Conservation (phyloP, 92 coral and sea anemone species). For the Bergia puertoricense region DNA sequence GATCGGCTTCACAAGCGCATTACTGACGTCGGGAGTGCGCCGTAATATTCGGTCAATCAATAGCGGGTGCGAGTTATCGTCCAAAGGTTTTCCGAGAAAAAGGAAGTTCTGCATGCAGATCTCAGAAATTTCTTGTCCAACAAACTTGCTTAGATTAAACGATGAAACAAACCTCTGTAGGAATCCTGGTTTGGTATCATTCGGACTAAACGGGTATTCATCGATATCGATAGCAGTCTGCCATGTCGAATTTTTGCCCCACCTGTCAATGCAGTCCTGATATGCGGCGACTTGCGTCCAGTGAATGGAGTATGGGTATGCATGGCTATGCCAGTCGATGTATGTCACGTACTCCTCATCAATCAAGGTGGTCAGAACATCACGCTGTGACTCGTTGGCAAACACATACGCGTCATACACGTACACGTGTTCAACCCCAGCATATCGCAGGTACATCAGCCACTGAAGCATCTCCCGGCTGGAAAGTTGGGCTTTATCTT, state of each 20-base stretch:
- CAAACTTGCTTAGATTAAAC: not conserved
- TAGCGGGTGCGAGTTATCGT: constrained; percentile 37
- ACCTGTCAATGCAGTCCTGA: constrained; percentile 31
- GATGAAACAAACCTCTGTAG: constrained; percentile 20
- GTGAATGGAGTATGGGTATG: constrained; percentile 34
- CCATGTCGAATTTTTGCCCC: constrained; percentile 20
- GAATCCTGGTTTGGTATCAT: constrained; percentile 30
- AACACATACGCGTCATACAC: constrained; percentile 50
- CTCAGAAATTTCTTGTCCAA: constrained; percentile 33
- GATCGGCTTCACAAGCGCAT: constrained; percentile 47
- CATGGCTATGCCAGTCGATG: constrained; percentile 46
- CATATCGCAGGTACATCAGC: constrained; percentile 55
- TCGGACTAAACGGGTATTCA: constrained; percentile 53
- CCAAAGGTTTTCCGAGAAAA: constrained; percentile 54
- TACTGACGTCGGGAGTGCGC: constrained; percentile 38
- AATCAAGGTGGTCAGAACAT: constrained; percentile 41
- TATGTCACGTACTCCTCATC: constrained; percentile 54
- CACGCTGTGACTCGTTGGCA: constrained; percentile 44
- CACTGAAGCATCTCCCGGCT: constrained; percentile 56
- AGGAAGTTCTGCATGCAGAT: constrained; percentile 48
- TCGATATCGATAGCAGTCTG: constrained; percentile 52
- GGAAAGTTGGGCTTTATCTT: constrained; percentile 45
- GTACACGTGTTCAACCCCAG: constrained; percentile 53
- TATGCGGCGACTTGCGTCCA: constrained; percentile 50
- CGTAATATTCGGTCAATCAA: constrained; percentile 51